Conservation (phyloP, 2,888 invertebrate species). For the Meteorus colon region DNA sequence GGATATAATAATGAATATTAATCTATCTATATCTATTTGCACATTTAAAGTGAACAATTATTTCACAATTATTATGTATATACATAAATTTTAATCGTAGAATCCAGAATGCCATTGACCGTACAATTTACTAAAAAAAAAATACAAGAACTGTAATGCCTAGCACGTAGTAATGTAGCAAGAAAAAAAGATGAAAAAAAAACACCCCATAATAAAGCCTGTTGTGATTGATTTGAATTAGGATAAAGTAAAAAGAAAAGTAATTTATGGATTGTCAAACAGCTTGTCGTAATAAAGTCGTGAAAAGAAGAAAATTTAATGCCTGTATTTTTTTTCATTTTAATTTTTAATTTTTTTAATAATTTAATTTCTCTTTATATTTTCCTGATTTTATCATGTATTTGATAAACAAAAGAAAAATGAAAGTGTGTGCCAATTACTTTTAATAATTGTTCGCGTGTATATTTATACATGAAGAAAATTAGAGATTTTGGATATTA, state of each 20-base stretch:
- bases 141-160: conserved; percentile 24
- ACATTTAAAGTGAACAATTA: background rate
- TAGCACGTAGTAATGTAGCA: conserved; percentile 41
- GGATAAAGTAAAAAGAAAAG: conserved; percentile 25
- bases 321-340: conserved; percentile 36
- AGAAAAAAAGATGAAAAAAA: background rate
- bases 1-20: background rate
- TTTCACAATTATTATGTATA: background rate
- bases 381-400: conserved; percentile 49
- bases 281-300: conserved; percentile 61
- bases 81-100: conserved; percentile 25
- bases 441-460: conserved; percentile 60
- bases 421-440: conserved; percentile 60
- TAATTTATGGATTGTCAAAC: conserved; percentile 49
- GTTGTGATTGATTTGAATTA: conserved; percentile 23
- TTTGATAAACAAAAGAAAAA: conserved; percentile 56
- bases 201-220: conserved; percentile 14
- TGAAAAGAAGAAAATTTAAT: conserved; percentile 33
- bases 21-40: background rate
- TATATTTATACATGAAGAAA: conserved; percentile 67
- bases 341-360: conserved; percentile 44
- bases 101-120: conserved; percentile 33
- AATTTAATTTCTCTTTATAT: conserved; percentile 42
- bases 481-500: conserved; percentile 72
- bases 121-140: conserved; percentile 24